phyloP scores from a whole-genome alignment of 1,140 invertebrate species.

The Pseudomyrmex sp. region DNA sequence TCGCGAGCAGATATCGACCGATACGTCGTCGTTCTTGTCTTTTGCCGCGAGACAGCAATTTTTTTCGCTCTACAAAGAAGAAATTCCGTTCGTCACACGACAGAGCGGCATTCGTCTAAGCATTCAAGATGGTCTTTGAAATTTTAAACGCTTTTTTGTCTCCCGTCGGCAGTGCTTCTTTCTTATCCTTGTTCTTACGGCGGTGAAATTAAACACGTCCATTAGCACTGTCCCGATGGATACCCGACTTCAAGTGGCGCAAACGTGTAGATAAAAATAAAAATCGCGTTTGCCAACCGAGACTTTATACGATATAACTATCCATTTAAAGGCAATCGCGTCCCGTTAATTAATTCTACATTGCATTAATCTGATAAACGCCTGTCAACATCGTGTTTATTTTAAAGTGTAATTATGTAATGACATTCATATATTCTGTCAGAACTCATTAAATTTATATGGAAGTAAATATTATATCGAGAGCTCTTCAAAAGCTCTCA shows the following conservation, averaged over 20 bases:
- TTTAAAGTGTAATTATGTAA: constrained; percentile 37
- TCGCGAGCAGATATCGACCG: background rate
- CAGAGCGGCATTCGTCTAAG: constrained; percentile 21
- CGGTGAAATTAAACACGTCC: constrained; percentile 33
- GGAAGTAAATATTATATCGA: background rate
- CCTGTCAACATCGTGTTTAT: constrained; percentile 1
- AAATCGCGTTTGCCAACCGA: constrained; percentile 17
- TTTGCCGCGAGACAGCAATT: constrained; percentile 16
- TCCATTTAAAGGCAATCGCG: constrained; percentile 20
- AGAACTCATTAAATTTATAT: background rate
- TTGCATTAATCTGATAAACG: constrained; percentile 22
- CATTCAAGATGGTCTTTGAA: constrained; percentile 45
- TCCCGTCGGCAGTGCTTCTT: background rate
- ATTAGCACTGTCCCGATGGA: constrained; percentile 38
- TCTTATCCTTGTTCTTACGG: background rate
- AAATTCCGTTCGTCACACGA: constrained; percentile 42
- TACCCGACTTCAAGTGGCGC: constrained; percentile 7
- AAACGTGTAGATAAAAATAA: constrained; percentile 9
- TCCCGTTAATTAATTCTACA: constrained; percentile 44
- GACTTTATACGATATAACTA: background rate
- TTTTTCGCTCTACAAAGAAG: constrained; percentile 2
- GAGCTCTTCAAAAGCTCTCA: too few relatives aligned
- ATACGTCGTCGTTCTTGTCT: background rate
- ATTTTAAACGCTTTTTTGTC: constrained; percentile 62
- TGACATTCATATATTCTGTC: constrained; percentile 15